These are phyloP conservation scores for Mactra quadrangularis DNA, from an alignment of 1,140 invertebrate genomes.

Conservation along the genomic window DNA sequence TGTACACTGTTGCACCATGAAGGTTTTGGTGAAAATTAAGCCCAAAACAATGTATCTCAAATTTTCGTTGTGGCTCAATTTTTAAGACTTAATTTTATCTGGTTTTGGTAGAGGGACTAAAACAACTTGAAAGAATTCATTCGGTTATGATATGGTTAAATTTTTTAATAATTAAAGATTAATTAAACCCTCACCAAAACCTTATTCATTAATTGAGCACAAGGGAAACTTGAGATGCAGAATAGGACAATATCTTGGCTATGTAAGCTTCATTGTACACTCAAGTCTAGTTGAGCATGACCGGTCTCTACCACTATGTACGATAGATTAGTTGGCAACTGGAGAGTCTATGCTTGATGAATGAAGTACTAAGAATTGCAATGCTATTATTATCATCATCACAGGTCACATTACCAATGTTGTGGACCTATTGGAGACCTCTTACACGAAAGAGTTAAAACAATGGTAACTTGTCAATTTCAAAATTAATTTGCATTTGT, in stretches of 20 bases:
- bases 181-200: conserved; percentile 61
- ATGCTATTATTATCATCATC: background rate
- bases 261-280: no score
- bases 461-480: no score
- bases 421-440: background rate
- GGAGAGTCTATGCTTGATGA: background rate
- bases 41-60: conserved; percentile 48
- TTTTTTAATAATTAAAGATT: conserved; percentile 3
- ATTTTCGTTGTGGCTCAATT: conserved; percentile 33
- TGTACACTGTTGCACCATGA: conserved; percentile 25
- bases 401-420: background rate
- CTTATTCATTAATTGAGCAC: conserved; percentile 39
- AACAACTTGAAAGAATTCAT: background rate
- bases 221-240: conserved; percentile 58
- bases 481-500: no score
- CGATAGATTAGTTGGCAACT: no score
- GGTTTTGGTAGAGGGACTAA: conserved; percentile 25
- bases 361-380: background rate
- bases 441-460: no score
- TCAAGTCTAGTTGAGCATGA: no score
- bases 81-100: background rate
- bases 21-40: conserved; percentile 46
- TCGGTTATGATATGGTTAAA: background rate
- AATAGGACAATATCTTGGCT: background rate
- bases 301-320: no score